A percentile compares a stretch with the other conserved stretches of the same genome.
phyloP scores from a whole-genome alignment of 2,888 invertebrate genomes.

The Chorisops tibialis region DNA sequence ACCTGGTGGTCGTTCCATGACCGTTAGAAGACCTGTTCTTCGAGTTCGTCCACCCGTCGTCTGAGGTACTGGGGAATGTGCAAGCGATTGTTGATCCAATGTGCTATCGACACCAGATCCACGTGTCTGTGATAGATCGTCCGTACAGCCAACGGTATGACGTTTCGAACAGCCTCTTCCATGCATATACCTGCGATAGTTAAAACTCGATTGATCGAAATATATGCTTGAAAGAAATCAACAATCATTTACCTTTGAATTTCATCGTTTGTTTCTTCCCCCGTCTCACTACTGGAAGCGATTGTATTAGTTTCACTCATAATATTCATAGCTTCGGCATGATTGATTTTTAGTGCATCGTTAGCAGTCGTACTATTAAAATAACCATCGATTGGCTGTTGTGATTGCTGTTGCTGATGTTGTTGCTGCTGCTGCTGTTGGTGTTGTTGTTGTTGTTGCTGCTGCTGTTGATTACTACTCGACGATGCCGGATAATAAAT shows the following conservation, averaged over 20 bases:
- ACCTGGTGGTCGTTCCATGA: conserved; percentile 86
- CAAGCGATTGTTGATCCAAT: conserved; percentile 44
- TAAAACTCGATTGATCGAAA: background rate
- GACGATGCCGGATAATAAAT: conserved; percentile 59
- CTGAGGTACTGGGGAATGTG: conserved; percentile 45
- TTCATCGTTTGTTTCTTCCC: conserved; percentile 50
- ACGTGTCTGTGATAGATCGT: conserved; percentile 56
- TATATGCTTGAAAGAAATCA: background rate
- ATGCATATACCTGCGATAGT: conserved; percentile 66
- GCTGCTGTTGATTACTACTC: conserved; percentile 49
- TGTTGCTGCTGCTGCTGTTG: conserved; percentile 36
- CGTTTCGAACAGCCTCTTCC: conserved; percentile 71
- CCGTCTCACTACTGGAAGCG: conserved; percentile 34
- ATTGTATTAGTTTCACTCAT: conserved; percentile 32
- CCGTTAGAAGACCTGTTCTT: conserved; percentile 78
- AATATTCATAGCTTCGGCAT: conserved; percentile 36
- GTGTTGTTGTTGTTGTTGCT: conserved; percentile 36
- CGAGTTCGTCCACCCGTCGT: conserved; percentile 61
- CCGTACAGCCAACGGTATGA: conserved; percentile 75
- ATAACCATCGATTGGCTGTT: conserved; percentile 43
- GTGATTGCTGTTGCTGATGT: conserved; percentile 35
- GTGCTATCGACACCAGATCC: conserved; percentile 49
- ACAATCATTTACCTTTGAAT: conserved; percentile 44
- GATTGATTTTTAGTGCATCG: conserved; percentile 34
- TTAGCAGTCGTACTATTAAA: conserved; percentile 42